phyloP scores from a whole-genome alignment of 2,113 vertebrate species.

The Ploceus nigricollis region DNA sequence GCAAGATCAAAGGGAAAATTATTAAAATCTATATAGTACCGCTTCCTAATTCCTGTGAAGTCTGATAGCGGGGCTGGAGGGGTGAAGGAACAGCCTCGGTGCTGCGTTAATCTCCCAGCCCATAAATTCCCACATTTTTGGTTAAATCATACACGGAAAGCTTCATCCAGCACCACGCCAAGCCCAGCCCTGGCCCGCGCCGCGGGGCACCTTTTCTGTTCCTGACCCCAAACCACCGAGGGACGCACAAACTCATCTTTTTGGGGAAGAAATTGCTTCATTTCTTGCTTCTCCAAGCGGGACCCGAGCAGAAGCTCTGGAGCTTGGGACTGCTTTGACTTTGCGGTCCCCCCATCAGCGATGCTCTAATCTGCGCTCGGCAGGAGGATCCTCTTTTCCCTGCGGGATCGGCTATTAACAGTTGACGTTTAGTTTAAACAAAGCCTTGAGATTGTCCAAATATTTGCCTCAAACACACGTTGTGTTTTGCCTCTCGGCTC shows the following conservation, averaged over 20 bases:
- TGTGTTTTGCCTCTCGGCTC: neutral
- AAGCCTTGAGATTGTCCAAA: slow-evolving; percentile 58
- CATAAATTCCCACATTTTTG: rapidly evolving
- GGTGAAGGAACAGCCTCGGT: neutral
- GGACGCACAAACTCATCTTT: neutral
- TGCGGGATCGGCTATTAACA: slow-evolving; percentile 31
- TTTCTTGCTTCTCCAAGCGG: neutral
- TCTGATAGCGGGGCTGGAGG: neutral
- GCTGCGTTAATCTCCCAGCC: neutral
- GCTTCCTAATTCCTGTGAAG: neutral
- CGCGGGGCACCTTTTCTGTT: rapidly evolving
- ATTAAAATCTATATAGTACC: neutral
- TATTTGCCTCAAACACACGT: slow-evolving; percentile 53
- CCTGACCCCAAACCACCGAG: rapidly evolving
- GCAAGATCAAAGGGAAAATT: slow-evolving; percentile 23
- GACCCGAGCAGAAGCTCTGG: neutral
- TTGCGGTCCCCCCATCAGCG: neutral
- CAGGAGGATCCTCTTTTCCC: slow-evolving; percentile 36
- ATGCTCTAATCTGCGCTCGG: neutral
- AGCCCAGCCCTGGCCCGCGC: neutral
- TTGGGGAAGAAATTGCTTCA: neutral
- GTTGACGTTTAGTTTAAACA: slow-evolving; percentile 35
- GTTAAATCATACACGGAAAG: neutral
- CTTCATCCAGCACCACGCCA: neutral
- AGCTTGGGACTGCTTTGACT: neutral